Conservation (phyloP, 2,113 vertebrate species). For the Catharus bicknelli region DNA sequence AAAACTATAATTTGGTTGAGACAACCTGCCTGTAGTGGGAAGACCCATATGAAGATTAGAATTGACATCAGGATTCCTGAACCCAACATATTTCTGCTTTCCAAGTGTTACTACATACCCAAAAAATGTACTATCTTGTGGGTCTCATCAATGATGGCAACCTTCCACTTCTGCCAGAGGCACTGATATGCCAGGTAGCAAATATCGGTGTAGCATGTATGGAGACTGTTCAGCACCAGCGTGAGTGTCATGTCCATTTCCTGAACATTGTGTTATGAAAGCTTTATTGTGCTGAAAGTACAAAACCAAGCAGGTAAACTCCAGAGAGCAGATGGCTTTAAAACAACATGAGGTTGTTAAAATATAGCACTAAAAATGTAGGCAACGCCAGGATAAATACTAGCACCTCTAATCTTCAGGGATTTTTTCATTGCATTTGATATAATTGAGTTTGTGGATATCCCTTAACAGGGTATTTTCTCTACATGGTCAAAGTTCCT, state of each 20-base stretch:
- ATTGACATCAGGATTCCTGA: neutral
- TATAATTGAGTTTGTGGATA: neutral
- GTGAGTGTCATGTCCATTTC: rapidly evolving
- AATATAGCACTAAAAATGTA: neutral
- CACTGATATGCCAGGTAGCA: neutral
- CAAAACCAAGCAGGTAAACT: neutral
- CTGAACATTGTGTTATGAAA: rapidly evolving
- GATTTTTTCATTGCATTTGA: neutral
- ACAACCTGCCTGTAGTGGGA: neutral
- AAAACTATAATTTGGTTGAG: neutral
- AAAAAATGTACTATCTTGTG: rapidly evolving
- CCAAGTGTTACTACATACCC: neutral
- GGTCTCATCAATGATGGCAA: neutral
- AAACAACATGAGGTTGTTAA: neutral
- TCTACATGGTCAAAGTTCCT: neutral
- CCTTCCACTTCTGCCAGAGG: neutral
- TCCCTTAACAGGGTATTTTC: neutral
- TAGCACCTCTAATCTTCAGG: neutral
- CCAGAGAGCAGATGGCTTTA: neutral
- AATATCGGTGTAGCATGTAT: neutral
- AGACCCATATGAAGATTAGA: neutral
- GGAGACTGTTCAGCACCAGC: neutral
- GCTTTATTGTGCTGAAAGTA: neutral
- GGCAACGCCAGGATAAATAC: neutral
- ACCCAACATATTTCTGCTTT: neutral